A percentile compares a stretch with the other conserved stretches of the same genome.
These are phyloP conservation scores for Rhinichthys klamathensis DNA, from an alignment of 2,113 vertebrate genomes.

Conservation along the genomic window DNA sequence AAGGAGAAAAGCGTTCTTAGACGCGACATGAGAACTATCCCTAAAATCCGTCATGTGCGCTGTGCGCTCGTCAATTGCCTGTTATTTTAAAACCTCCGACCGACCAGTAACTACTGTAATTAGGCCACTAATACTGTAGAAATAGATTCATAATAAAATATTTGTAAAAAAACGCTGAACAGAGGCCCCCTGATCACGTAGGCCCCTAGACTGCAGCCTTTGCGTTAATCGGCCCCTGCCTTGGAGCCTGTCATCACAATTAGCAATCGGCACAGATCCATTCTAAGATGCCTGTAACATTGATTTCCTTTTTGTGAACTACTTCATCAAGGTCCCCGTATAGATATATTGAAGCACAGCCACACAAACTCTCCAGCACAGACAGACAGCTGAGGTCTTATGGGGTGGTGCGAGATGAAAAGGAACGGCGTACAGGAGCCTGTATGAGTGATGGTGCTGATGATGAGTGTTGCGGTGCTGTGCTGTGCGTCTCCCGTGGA, in stretches of 20 bases:
- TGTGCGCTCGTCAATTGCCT: too few relatives aligned
- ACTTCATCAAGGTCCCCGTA: not conserved
- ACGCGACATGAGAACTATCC: too few relatives aligned
- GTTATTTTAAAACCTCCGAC: too few relatives aligned
- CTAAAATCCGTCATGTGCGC: too few relatives aligned
- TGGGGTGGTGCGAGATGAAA: not conserved
- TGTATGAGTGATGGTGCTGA: constrained; percentile 1
- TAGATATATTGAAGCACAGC: not conserved
- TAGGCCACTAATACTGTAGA: too few relatives aligned
- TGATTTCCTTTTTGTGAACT: constrained; percentile 18
- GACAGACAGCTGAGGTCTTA: not conserved
- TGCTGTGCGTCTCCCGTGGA: not conserved
- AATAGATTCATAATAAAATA: too few relatives aligned
- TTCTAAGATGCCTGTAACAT: constrained; percentile 11
- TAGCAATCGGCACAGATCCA: constrained; percentile 29
- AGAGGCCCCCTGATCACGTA: too few relatives aligned
- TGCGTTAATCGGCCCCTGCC: too few relatives aligned
- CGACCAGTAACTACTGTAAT: too few relatives aligned
- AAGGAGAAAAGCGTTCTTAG: too few relatives aligned
- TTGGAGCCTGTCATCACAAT: not conserved
- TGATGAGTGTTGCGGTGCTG: not conserved
- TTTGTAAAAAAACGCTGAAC: too few relatives aligned
- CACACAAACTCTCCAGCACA: not conserved
- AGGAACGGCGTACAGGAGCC: not conserved
- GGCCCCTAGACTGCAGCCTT: too few relatives aligned